Evolutionary conservation across 2,888 invertebrate genomes (phyloP), one percentile per base, ranked within the genome.

Genomic region (Drosophila kuntzei): DNA sequence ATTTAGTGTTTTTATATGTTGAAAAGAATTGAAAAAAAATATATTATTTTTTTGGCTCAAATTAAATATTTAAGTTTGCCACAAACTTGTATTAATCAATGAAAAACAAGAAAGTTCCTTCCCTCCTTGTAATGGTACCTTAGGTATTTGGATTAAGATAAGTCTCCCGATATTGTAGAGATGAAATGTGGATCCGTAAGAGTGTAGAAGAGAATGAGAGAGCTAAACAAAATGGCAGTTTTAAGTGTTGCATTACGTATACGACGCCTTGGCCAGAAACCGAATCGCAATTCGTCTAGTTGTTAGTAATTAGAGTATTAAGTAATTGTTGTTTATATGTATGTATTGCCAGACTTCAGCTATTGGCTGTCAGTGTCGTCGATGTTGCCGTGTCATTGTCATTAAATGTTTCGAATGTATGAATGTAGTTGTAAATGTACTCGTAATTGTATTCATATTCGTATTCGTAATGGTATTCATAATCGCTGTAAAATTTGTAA

Each of bases 341-440:
- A 22, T 34, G 49, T 22, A 65, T 72, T 77, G 47, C 65, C 77
- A 64, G 49, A 25, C 34, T 27, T 29, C 46, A 71, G 59, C 43
- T 53, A 44, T 29, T 20, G 34, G 29, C 62, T 59, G 79, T 71
- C 25, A 53, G 71, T 64, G 63, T 51, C 41, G 34, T 66, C 63
- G 49, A 60, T 64, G 66, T 85, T 80, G 83, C 73, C 80, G 87
- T 83, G 62, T 77, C 78, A 81, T 72, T 79, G 67, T 76, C 54
- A 54, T 43, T 87, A 76, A 71, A 61, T 68, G 79, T 72, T 79
- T 78, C 62, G 71, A 70, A 60, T 41, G 50, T 39, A 53, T 61
- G 54, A 49, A 66, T 49, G 46, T 65, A 60, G 43, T 43, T 71
- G 54, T 67, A 67, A 44, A 66, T 57, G 20, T 74, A 74, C 43